Base-by-base conservation (phyloP, 2,113 vertebrate genomes). In the Sapajus apella region DNA sequence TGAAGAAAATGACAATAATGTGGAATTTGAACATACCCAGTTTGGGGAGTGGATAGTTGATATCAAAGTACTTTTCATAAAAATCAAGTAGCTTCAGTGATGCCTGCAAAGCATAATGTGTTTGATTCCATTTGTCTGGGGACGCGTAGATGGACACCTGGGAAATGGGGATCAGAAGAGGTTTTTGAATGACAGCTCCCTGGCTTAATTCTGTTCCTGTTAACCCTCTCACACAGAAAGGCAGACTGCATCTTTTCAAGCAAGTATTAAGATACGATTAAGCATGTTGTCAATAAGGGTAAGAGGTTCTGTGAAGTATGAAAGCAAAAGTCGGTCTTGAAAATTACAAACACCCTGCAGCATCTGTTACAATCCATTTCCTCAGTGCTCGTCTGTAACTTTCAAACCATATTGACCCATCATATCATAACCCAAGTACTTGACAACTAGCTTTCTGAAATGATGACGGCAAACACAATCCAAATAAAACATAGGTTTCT, bases 31-130 rank as follows among this genome's bases (percentile, higher is more conserved):
- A 94, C 64, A 4, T 93, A 96, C 94, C 93, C 55, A 96, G n/a
- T 96, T 98, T 98, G 17, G 95, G 90, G 90, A 98, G 72, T 32
- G 93, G 91, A 95, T 97, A 98, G 30, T 82, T 94, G 77, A 96
- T 95, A 91, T 94, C 76, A 88, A 96, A 97, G 58, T 95, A 98
- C n/a, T 95, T 81, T 94, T 98, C 92, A 76, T 97, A 97, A 96
- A 97, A 97, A 43, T 98, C 96, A 82, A 98, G 81, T 73, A 97
- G 37, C 55, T 98, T 98, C 77, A 96, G 9, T 55, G 92, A 94
- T 47, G 50, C 43, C 61, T 98, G 95, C 85, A 97, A 97, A 58
- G 91, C 96, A 52, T 97, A 95, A 52, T 97, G 81, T 4, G 58
- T 97, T 90, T 98, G 95, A 88, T 32, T 94, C 93, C 87, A 84